Conservation (phyloP, 2,113 vertebrate species). For the Phycodurus eques region DNA sequence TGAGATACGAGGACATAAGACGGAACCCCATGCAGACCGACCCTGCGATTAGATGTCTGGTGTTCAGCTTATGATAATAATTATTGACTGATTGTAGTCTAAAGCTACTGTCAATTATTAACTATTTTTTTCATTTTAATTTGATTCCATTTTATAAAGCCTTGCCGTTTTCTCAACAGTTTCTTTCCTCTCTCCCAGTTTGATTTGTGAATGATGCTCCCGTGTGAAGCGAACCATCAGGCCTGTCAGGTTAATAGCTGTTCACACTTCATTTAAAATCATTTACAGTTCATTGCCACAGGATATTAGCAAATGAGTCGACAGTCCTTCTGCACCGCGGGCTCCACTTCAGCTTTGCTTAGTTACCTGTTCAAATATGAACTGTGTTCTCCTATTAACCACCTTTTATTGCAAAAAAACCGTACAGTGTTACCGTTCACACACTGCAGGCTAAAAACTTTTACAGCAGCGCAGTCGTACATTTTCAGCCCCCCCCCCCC, state of each 20-base stretch:
- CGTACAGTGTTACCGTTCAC: neutral
- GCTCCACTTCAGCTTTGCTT: neutral
- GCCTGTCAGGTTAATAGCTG: neutral
- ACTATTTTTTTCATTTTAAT: neutral
- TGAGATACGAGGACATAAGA: constrained; percentile 39
- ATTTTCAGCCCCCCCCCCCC: neutral
- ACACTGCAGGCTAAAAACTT: neutral
- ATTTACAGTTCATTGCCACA: neutral
- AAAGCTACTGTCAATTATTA: neutral
- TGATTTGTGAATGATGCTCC: neutral
- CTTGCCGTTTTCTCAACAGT: neutral
- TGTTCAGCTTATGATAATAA: neutral
- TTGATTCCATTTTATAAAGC: neutral
- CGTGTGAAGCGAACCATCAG: neutral
- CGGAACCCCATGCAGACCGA: constrained; percentile 25
- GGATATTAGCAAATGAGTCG: neutral
- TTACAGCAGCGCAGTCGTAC: neutral
- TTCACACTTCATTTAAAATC: constrained; percentile 4
- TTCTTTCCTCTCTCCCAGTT: neutral
- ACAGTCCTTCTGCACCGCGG: neutral
- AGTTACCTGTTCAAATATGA: neutral
- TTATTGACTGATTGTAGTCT: too few relatives aligned
- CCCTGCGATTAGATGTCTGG: constrained; percentile 17
- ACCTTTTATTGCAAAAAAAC: neutral
- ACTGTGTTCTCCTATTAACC: neutral